A percentile compares a stretch with the other conserved stretches of the same genome.
These are phyloP conservation scores for Oryzaephilus surinamensis DNA, from an alignment of 1,140 invertebrate species.

Conservation along the genomic window DNA sequence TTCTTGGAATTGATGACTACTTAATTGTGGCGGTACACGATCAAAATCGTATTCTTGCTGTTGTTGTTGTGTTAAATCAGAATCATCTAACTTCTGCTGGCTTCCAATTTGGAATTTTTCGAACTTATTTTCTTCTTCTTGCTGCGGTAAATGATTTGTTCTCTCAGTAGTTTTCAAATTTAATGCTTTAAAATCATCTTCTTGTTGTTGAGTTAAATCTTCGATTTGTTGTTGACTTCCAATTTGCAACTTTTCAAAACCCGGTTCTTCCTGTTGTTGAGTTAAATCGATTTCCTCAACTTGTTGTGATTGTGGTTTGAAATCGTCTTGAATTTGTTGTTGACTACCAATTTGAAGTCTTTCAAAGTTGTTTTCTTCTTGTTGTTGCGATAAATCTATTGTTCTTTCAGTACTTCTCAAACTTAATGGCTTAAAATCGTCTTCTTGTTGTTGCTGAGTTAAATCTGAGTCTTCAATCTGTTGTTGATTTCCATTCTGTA, in stretches of 20 bases:
- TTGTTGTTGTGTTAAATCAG: conserved; percentile 5
- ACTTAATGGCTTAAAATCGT: not conserved
- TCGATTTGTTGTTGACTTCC: not conserved
- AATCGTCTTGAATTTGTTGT: not conserved
- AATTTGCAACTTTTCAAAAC: not conserved
- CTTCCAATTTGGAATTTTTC: not conserved
- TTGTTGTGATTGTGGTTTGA: conserved; percentile 4
- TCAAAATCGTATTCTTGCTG: not conserved
- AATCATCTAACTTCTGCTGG: not conserved
- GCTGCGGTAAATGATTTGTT: not conserved
- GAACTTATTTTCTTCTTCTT: too few species aligned
- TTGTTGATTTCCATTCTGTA: not conserved
- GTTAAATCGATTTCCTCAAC: conserved; percentile 3
- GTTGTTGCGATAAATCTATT: conserved; percentile 1
- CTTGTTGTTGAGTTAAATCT: conserved; percentile 1
- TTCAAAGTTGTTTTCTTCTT: not conserved
- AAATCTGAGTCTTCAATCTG: not conserved
- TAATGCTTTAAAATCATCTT: not conserved
- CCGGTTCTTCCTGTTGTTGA: conserved; percentile 3
- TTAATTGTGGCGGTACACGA: not conserved
- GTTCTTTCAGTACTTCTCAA: not conserved
- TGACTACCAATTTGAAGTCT: not conserved
- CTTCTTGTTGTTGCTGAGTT: conserved; percentile 2
- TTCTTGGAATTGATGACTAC: not conserved
- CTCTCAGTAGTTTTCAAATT: not conserved